A percentile compares a stretch with the other conserved stretches of the same genome.
These are phyloP conservation scores for Ochropacha duplaris DNA, from an alignment of 2,888 invertebrate species.

Conservation along the genomic window DNA sequence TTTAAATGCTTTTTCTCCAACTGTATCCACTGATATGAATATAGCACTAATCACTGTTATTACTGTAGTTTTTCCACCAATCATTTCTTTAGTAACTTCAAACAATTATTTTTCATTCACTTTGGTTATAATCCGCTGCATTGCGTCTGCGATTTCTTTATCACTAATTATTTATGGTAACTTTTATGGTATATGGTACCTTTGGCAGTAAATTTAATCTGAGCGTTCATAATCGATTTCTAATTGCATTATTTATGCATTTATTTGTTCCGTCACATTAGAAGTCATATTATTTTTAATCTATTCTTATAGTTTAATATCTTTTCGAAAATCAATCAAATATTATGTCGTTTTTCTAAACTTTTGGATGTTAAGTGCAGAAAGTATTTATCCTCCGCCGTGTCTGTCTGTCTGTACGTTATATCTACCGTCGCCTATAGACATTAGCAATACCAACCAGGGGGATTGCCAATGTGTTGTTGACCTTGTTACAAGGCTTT, in stretches of 20 bases:
- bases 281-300: background rate
- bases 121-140: constrained; percentile 10
- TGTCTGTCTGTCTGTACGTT: no score
- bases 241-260: constrained; percentile 4
- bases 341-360: background rate
- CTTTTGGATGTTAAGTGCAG: no score
- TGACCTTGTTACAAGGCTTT: no score
- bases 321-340: background rate
- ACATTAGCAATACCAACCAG: no score
- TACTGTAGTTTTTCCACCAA: background rate
- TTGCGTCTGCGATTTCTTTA: constrained; percentile 35
- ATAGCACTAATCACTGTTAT: background rate
- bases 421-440: no score
- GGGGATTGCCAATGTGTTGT: no score
- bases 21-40: constrained; percentile 19
- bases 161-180: constrained; percentile 48
- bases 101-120: constrained; percentile 7
- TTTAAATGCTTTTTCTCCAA: constrained; percentile 63
- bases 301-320: background rate
- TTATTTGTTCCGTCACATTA: background rate
- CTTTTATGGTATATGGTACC: constrained; percentile 36
- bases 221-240: constrained; percentile 40
- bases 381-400: no score
- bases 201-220: constrained; percentile 44
- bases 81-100: constrained; percentile 8